Evolutionary conservation across 2,797 vertebrate species (phyloP).

Genomic region (Sciurus vulgaris): DNA sequence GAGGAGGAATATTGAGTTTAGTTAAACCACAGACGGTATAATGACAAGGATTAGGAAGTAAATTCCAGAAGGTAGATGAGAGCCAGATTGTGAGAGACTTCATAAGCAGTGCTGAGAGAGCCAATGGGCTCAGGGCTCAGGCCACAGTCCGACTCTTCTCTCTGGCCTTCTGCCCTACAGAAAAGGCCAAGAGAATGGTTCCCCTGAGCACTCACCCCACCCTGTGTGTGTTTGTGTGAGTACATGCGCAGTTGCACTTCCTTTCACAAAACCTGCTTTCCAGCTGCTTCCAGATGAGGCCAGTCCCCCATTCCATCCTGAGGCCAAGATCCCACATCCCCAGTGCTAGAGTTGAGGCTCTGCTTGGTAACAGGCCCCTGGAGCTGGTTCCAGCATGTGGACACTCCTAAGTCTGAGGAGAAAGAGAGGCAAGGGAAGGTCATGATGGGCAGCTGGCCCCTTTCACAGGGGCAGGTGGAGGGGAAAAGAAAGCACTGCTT

Average conservation of each 20-base stretch:
- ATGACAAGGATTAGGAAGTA: slow-evolving; percentile 7
- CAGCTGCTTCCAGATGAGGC: slow-evolving; percentile 21
- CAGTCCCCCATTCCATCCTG: neutral
- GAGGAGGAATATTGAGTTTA: neutral
- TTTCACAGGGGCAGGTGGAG: neutral
- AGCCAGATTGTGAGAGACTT: neutral
- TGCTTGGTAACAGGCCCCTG: neutral
- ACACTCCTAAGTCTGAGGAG: neutral
- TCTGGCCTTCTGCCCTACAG: neutral
- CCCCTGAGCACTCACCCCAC: too few species aligned
- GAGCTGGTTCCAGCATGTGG: neutral
- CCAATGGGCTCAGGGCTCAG: neutral
- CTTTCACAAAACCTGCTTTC: slow-evolving; percentile 14
- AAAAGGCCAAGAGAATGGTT: neutral
- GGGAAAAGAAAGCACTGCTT: neutral
- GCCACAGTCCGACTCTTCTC: neutral
- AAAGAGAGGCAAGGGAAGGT: neutral
- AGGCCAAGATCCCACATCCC: neutral
- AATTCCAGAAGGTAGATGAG: slow-evolving; percentile 34
- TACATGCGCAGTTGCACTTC: neutral
- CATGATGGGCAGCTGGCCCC: neutral
- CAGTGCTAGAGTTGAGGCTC: neutral
- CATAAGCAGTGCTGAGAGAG: neutral
- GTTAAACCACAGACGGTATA: neutral
- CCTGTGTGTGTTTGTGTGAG: neutral